Base-by-base conservation (phyloP, 2,113 vertebrate genomes). In the Mirza zaza region DNA sequence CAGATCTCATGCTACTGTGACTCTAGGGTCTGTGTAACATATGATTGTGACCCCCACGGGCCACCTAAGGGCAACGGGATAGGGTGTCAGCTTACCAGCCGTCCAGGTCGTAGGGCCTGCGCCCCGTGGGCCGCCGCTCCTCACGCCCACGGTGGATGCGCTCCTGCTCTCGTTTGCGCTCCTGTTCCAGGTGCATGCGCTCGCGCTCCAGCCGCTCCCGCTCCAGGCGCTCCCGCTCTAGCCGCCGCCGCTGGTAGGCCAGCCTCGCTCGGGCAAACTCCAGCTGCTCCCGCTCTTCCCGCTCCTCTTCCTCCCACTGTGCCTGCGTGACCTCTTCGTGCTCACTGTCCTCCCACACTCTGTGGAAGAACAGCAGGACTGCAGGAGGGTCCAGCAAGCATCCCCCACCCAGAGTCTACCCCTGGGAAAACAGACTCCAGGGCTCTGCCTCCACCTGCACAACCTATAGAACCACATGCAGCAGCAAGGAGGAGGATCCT, bases 131-230 rank as follows among this genome's bases (percentile, higher is more conserved):
- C 0, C 99, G 98, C 0, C 99, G 98, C 97, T 99, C 99, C 21
- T 99, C 99, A 0, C 99, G 98, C 97, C 99, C 99, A 0, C 99
- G 98, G 88, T 99, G 99, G 93, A 99, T 99, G 50, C 99, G 98
- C 87, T 99, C 99, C 93, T 99, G 99, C 93, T 99, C 99, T 0
- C 99, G 98, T 15, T 99, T 97, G 50, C 99, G 98, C 97, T 99
- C 99, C 0, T 99, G 99, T 90, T 99, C 99, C 11, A 99, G 99
- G 0, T 99, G 99, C 97, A 99, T 98, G 48, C 99, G 98, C 92
- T 99, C 99, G 0, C 99, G 98, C 95, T 99, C 99, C 97, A 99
- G 98, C 91, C 99, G 99, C 89, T 99, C 99, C 0, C 99, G 99
- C 97, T 99, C 99, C 99, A 99, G 99, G 21, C 99, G 98, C 71